These are phyloP conservation scores for Aphidoletes aphidimyza DNA, from an alignment of 2,888 invertebrate genomes.

Conservation along the genomic window DNA sequence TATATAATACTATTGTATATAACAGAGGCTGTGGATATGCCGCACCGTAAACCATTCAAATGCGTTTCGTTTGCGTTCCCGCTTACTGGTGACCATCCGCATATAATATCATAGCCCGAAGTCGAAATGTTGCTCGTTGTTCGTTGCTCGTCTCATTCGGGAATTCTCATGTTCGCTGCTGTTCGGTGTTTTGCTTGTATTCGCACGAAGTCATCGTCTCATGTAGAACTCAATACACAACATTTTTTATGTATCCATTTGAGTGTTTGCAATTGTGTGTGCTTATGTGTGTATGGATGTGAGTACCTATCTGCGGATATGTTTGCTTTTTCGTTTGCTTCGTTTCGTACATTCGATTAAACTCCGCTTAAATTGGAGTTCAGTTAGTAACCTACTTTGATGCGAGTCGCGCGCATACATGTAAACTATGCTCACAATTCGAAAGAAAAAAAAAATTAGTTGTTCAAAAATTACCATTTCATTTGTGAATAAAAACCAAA, in stretches of 20 bases:
- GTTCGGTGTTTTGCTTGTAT: no score
- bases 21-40: no score
- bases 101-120: background rate
- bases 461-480: background rate
- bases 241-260: background rate
- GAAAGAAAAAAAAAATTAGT: background rate
- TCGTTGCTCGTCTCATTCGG: constrained; percentile 34
- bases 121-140: no score
- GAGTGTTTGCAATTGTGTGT: background rate
- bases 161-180: background rate
- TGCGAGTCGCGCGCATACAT: constrained; percentile 55
- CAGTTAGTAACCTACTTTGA: constrained; percentile 58
- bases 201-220: background rate
- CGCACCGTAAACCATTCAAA: constrained; percentile 36
- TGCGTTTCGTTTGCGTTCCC: constrained; percentile 48
- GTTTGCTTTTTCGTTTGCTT: constrained; percentile 50
- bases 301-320: constrained; percentile 51
- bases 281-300: background rate
- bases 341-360: constrained; percentile 55
- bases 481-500: background rate
- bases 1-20: constrained; percentile 12
- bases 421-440: constrained; percentile 39
- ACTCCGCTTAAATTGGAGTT: constrained; percentile 56
- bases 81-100: constrained; percentile 50
- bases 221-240: background rate